Base-by-base conservation (phyloP, 2,113 vertebrate species). In the Sylvia atricapilla region DNA sequence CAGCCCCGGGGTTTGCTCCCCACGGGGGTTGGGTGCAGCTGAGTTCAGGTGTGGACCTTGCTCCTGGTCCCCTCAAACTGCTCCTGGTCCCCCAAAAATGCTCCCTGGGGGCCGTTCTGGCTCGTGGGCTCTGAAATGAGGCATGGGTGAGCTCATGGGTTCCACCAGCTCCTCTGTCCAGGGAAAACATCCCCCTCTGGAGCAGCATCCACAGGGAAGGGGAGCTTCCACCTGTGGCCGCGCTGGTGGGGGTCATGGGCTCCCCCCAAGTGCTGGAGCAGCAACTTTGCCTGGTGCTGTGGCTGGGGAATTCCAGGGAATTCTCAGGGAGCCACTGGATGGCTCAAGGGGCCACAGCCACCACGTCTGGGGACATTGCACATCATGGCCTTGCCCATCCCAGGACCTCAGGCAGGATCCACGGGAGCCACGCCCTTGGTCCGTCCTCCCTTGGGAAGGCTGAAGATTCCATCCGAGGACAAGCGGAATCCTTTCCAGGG, bases 351-450 rank as follows among this genome's bases (percentile, higher is more conserved):
- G 11, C 41, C 24, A 6, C 18, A 35, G 14, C 39, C 68, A n/a
- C 30, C 33, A 11, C 0, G 0, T 5, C 0, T 10, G 22, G 77
- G 22, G 17, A 17, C 60, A 35, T 6, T 0, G 0, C 52, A 33
- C 13, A 4, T 33, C 5, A 0, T 4, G 17, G 20, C 66, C 31
- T 41, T 28, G 62, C 16, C 3, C 0, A 9, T 19, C 50, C 82
- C 37, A 6, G 2, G 8, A 8, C 53, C 59, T 46, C 78, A 7
- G 5, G 5, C 15, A 3, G 31, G 59, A 73, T 11, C n/a, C 41
- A 5, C 0, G 0, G 52, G 33, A 49, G 7, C 66, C 74, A 46
- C 4, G 0, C 24, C 50, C 13, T 27, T 0, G 2, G 25, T 25
- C 41, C 44, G 9, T 43, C 52, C 64, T 80, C 41, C 43, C 37